phyloP scores from a whole-genome alignment of 23 tunicate species.

The Clavelina lepadiformis region DNA sequence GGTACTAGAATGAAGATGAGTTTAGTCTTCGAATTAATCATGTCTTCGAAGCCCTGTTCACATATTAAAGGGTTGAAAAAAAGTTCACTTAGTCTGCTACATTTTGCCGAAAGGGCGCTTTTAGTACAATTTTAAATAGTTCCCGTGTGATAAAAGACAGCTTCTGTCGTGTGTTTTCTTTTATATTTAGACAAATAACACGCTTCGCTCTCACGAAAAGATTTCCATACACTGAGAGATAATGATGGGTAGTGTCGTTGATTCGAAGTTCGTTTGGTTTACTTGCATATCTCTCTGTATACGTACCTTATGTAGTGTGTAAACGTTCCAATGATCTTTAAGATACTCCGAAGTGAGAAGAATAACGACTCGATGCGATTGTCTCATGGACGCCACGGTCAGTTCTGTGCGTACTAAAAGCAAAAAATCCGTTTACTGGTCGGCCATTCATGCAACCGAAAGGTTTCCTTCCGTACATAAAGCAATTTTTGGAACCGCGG shows the following conservation, averaged over 20 bases:
- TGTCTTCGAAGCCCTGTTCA: slow-evolving; percentile 15
- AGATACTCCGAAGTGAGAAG: slow-evolving; percentile 43
- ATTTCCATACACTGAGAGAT: background rate
- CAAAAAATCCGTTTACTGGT: background rate
- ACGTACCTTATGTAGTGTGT: slow-evolving; percentile 38
- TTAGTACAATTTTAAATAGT: background rate
- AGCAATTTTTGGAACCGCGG: too few species aligned
- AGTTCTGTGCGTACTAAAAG: slow-evolving; percentile 15
- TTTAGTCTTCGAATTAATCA: slow-evolving; percentile 13
- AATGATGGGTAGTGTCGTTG: too few species aligned
- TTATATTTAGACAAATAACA: too few species aligned
- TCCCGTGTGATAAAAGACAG: background rate
- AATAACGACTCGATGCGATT: slow-evolving; percentile 42
- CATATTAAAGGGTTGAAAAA: background rate
- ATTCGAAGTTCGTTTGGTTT: too few species aligned
- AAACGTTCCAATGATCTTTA: slow-evolving; percentile 46
- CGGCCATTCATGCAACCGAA: too few species aligned
- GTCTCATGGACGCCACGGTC: slow-evolving; percentile 23
- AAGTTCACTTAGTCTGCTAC: too few species aligned
- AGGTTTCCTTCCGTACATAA: too few species aligned
- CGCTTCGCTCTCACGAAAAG: background rate
- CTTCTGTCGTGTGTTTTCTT: too few species aligned
- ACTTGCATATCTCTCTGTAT: too few species aligned
- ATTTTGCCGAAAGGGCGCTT: too few species aligned
- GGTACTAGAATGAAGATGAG: slow-evolving; percentile 31